A percentile compares a stretch with the other conserved stretches of the same genome.
Evolutionary conservation across 2,888 invertebrate species (phyloP).

Genomic region (Drosophila sordidula): DNA sequence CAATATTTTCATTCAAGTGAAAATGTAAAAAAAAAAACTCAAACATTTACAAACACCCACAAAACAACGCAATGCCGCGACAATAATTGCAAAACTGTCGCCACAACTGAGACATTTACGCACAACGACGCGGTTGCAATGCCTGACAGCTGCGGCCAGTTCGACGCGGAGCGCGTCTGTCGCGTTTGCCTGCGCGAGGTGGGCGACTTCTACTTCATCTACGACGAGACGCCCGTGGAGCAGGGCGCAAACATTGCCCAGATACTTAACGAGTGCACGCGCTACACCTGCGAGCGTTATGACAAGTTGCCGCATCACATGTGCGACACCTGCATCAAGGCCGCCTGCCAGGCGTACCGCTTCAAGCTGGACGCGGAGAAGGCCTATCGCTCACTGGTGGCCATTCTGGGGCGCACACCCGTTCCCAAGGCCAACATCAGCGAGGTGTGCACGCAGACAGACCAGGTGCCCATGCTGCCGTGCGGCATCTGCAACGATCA

Average conservation of each 20-base stretch:
- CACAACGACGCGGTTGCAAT: constrained; percentile 17
- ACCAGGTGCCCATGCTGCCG: constrained; percentile 74
- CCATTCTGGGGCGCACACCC: constrained; percentile 64
- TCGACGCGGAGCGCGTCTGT: constrained; percentile 80
- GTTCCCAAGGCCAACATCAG: constrained; percentile 22
- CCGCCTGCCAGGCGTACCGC: constrained; percentile 78
- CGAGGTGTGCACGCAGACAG: constrained; percentile 81
- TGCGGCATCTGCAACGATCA: constrained; percentile 83
- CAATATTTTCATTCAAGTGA: constrained; percentile 23
- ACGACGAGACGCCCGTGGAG: constrained; percentile 73
- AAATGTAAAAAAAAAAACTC: constrained; percentile 40
- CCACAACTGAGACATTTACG: constrained; percentile 1
- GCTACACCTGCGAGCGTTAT: constrained; percentile 83
- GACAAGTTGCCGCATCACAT: constrained; percentile 84
- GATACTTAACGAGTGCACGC: constrained; percentile 82
- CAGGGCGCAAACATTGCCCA: constrained; percentile 71
- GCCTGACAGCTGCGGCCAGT: constrained; percentile 38
- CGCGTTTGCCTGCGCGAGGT: constrained; percentile 82
- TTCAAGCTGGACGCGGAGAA: constrained; percentile 83
- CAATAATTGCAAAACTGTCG: constrained; percentile 13
- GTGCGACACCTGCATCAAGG: constrained; percentile 80
- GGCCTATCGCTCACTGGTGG: constrained; percentile 80
- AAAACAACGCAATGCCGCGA: constrained; percentile 30
- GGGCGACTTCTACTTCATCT: constrained; percentile 75
- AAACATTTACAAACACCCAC: constrained; percentile 26